Base-by-base conservation (phyloP, 1,140 invertebrate genomes). In the Sycobia sp. region DNA sequence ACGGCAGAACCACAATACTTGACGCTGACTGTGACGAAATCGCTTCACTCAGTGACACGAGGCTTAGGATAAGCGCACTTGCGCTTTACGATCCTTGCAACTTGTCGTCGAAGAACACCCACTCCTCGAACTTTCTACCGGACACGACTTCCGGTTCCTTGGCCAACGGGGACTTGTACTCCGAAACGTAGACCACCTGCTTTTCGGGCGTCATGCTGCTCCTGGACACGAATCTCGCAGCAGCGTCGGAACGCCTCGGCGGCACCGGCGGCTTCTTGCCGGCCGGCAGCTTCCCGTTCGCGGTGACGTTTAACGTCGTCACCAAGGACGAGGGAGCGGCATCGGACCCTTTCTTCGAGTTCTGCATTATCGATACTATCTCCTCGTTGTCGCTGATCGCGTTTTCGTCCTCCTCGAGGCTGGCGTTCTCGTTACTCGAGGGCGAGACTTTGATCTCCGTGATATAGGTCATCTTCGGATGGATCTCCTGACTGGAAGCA, bases 371-470 rank as follows among this genome's bases (percentile, higher is more conserved):
- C 11, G 66, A 59, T 14, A 69, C 60, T n/a, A 63, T 60, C 11
- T 78, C 74, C 1, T 69, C 70, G 25, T 47, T 66, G n/a, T 73
- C 71, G 3, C 51, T 69, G 3, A 22, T 13, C 13, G 18, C 39
- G 1, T 71, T 67, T n/a, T 41, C 66, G 25, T 65, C 71, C 0
- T 14, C 27, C 1, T 16, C n/a, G 3, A 0, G 1, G 1, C 22
- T 16, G 5, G 13, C 43, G 2, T 44, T 16, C n/a, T 55, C 34
- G 0, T 23, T 39, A 18, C n/a, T 51, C 56, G 47, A 55, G 11
- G 81, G 70, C 0, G 76, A 77, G 0, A 84, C 82, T 41, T 83
- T 82, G 18, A 84, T 84, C 60, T 84, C 82, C 1, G 83, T 84
- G 2, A 84, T 78, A 49, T 83, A 84, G 0, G 81, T 82, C 71